Base-by-base conservation (phyloP, 2,888 invertebrate species). In the Microctonus aethiopoides region DNA sequence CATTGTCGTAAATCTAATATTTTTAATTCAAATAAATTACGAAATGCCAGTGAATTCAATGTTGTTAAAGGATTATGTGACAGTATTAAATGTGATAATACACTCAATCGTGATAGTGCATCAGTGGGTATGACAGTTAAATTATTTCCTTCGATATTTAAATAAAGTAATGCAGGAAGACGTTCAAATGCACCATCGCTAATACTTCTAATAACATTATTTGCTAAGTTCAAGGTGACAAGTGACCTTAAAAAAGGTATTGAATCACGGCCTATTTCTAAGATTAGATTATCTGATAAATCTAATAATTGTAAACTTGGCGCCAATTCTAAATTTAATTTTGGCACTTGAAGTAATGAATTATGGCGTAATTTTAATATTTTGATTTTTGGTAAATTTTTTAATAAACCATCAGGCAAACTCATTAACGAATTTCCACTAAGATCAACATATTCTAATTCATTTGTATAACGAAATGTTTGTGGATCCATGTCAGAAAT, bases 131-230 rank as follows among this genome's bases (percentile, higher is more conserved):
- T 88, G 57, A 89, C 88, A 78, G 93, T 92, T 83, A 97, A 89
- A 85, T 94, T 93, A 87, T 96, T 96, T 84, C 94, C 92, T 75
- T 93, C 92, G 74, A 96, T 87, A 86, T 94, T 92, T 79, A 96
- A 89, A 79, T 90, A 89, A 72, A 92, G 91, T 59, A 97, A 86
- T 59, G 92, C 90, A 63, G 91, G 90, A 66, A 96, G 88, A 69
- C 93, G 93, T 77, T 93, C 91, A 78, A 95, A 92, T 60, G 94
- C 92, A 74, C 91, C 90, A 77, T 91, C 89, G 84, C 92, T 91
- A 74, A 95, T 89, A 73, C 89, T 91, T 68, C 90, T 89, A 78
- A 97, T 92, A 63, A 94, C 90, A 87, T 97, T 97, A 76, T 91
- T 92, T 68, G 92, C 91, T 77, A 95, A 87, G 78, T 91, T 91